Conservation (phyloP, 2,888 invertebrate genomes). For the Koerneria pararmatus region DNA sequence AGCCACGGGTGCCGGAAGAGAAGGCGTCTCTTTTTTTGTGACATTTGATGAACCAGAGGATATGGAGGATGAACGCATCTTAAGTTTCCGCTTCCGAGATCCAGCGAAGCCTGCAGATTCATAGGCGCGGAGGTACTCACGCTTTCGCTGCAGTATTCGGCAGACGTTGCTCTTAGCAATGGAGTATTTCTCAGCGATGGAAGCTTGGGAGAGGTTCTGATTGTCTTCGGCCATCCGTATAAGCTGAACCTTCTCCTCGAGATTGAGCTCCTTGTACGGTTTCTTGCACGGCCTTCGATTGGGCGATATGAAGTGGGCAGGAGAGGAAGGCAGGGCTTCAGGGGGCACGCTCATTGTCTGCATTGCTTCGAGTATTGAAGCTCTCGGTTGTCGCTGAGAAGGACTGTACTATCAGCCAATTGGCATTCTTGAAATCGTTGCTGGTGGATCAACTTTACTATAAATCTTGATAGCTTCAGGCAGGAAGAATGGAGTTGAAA, state of each 20-base stretch:
- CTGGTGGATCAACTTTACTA: too few relatives aligned
- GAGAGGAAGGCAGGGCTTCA: too few relatives aligned
- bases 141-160: conserved; percentile 51
- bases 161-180: conserved; percentile 57
- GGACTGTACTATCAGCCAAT: too few relatives aligned
- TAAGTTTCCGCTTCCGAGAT: conserved; percentile 47
- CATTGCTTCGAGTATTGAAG: too few relatives aligned
- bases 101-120: conserved; percentile 44
- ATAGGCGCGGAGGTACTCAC: conserved; percentile 46
- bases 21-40: background rate
- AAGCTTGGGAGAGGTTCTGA: conserved; percentile 47
- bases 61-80: conserved; percentile 24
- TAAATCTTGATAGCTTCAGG: too few relatives aligned
- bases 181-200: conserved; percentile 49
- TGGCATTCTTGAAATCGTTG: too few relatives aligned
- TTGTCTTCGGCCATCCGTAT: conserved; percentile 52
- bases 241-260: conserved; percentile 52
- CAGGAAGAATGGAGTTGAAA: too few relatives aligned
- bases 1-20: conserved; percentile 9
- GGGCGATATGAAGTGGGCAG: background rate
- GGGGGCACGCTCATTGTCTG: too few relatives aligned
- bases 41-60: background rate
- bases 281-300: conserved; percentile 39
- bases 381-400: too few relatives aligned
- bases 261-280: conserved; percentile 56